A percentile compares a stretch with the other conserved stretches of the same genome.
phyloP scores from a whole-genome alignment of 2,797 vertebrate species.

The Diceros bicornis region DNA sequence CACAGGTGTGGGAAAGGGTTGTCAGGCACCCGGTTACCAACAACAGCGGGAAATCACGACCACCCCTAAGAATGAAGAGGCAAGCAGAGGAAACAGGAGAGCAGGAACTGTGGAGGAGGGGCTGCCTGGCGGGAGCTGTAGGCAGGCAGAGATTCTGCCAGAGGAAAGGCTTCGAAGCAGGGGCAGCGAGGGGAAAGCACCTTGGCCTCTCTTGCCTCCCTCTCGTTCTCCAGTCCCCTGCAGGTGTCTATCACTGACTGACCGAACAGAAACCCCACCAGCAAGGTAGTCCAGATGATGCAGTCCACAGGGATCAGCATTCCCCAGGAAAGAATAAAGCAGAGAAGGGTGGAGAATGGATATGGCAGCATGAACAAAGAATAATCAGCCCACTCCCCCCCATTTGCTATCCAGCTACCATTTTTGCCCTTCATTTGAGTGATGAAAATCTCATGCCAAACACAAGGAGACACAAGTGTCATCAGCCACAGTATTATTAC shows the following conservation, averaged over 20 bases:
- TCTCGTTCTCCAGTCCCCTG: background rate
- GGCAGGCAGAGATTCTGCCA: background rate
- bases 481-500: background rate
- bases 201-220: background rate
- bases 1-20: background rate
- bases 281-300: background rate
- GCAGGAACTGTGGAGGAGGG: background rate
- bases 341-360: background rate
- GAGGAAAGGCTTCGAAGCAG: background rate
- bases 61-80: background rate
- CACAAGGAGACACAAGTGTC: background rate
- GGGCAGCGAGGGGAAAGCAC: background rate
- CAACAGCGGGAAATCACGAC: background rate
- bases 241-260: background rate
- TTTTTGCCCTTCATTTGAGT: background rate
- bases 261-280: background rate
- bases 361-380: background rate
- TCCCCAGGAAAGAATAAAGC: background rate
- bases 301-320: background rate
- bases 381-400: background rate
- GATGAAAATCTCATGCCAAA: background rate
- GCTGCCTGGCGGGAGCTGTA: background rate
- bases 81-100: background rate
- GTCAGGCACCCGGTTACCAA: background rate
- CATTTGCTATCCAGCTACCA: background rate